phyloP scores from a whole-genome alignment of 1,140 invertebrate species.

The Papilio polytes region DNA sequence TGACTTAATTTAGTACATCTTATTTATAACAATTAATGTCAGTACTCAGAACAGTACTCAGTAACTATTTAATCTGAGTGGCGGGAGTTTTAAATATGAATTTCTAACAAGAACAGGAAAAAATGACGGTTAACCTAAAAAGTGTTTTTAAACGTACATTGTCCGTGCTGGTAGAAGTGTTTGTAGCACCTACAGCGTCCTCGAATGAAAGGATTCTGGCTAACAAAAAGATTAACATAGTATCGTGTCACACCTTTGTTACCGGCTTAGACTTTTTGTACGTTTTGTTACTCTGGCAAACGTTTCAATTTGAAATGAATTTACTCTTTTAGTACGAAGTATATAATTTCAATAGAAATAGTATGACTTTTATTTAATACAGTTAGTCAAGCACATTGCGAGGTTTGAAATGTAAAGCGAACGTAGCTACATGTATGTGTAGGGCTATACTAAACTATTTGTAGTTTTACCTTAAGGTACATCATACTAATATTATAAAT shows the following conservation, averaged over 20 bases:
- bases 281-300: neutral
- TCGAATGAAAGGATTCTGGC: neutral
- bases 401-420: neutral
- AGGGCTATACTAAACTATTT: too few species aligned
- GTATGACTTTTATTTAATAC: neutral
- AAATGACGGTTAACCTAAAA: conserved; percentile 11
- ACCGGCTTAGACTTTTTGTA: conserved; percentile 11
- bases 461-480: too few species aligned
- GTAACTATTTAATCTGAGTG: neutral
- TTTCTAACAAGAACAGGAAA: neutral
- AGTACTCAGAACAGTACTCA: too few species aligned
- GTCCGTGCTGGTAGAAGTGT: neutral
- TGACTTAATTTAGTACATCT: neutral
- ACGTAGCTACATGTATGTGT: too few species aligned
- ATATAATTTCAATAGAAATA: neutral
- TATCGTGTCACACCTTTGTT: conserved; percentile 22
- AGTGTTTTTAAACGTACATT: neutral
- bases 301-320: conserved; percentile 19
- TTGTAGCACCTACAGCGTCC: conserved; percentile 11
- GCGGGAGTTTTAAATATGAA: neutral
- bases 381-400: neutral
- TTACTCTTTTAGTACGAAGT: neutral
- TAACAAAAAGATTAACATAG: conserved; percentile 22
- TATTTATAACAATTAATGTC: neutral
- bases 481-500: too few species aligned